Evolutionary conservation across 2,113 vertebrate species (phyloP).

Genomic region (Thalassoma bifasciatum): DNA sequence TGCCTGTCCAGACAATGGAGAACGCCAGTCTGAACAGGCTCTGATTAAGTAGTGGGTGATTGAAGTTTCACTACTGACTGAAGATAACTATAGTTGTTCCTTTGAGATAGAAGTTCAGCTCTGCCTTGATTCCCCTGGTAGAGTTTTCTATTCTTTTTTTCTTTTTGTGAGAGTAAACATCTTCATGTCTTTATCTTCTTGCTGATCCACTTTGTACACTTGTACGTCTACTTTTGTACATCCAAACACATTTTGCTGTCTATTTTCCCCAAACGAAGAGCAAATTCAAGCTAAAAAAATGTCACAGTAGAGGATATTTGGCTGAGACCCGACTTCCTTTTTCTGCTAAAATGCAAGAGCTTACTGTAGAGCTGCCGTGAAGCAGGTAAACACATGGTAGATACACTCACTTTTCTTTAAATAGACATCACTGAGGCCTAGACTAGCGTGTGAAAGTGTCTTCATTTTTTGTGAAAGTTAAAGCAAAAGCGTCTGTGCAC

Average conservation of each 20-base stretch:
- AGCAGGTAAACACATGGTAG: conserved; percentile 14
- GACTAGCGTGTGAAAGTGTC: conserved; percentile 26
- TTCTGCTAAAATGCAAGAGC: conserved; percentile 11
- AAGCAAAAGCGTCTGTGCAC: conserved; percentile 34
- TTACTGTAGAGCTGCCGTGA: conserved; percentile 2
- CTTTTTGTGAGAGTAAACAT: conserved; percentile 33
- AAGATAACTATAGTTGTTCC: conserved; percentile 50
- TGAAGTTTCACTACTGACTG: conserved; percentile 68
- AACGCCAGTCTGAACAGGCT: conserved; percentile 47
- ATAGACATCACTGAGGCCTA: conserved; percentile 21
- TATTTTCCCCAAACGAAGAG: not conserved
- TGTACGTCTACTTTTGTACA: conserved; percentile 22
- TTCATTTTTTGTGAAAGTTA: conserved; percentile 14
- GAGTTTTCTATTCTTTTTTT: conserved; percentile 43
- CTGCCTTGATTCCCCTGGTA: conserved; percentile 40
- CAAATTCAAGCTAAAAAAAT: not conserved
- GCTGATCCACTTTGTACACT: conserved; percentile 11
- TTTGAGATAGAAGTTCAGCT: conserved; percentile 36
- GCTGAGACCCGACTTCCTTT: conserved; percentile 10
- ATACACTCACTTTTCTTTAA: conserved; percentile 24
- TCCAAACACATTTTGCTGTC: not conserved
- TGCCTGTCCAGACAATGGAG: conserved; percentile 59
- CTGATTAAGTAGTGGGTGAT: conserved; percentile 71
- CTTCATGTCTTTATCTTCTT: conserved; percentile 17
- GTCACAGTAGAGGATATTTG: conserved; percentile 11